Evolutionary conservation across 2,113 vertebrate species (phyloP), one percentile per base, ranked within the genome.

Genomic region (Todiramphus saurophagus): DNA sequence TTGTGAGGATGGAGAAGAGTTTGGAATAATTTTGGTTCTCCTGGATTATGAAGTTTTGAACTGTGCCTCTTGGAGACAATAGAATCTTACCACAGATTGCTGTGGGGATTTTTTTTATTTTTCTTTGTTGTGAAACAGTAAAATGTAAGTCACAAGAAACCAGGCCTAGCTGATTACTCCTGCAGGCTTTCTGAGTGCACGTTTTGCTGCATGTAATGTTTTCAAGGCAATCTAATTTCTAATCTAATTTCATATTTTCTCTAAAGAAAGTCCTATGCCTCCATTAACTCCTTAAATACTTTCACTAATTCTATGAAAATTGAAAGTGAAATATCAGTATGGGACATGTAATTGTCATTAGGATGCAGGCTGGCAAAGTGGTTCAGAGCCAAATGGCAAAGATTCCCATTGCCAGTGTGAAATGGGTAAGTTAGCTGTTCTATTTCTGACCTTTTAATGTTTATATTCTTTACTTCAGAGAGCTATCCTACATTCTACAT

Each of bases 281-380:
- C 92, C 10, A 64, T 97, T 96, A 96, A 97, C 79, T 94, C 92
- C 84, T 97, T 96, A 93, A 96, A 96, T 93, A 39, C 94, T 97
- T 94, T 70, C 81, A 62, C 56, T 96, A 96, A 92, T 96, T 96
- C 92, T 94, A 33, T 90, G 88, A 83, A 96, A 97, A 95, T 92
- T 94, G 89, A 88, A 95, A 94, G 39, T 69, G 88, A 94, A 96
- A 89, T 90, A 88, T 87, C 73, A 31, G 41, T 85, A n/a, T 89
- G 94, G 95, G 93, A 94, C 62, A 24, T 21, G 62, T 66, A 96
- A 94, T 90, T 95, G 83, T 74, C 89, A 82, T 95, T 97, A 93
- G 87, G 83, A 80, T 80, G 81, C 68, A 73, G 64, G 96, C 85
- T 64, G 79, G 83, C 74, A 81, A 78, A 96, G 73, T 76, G n/a